Percentiles rank a stretch among this genome's conserved stretches.
Evolutionary conservation across 2,888 invertebrate genomes (phyloP).

Genomic region (Heliconius hortense): DNA sequence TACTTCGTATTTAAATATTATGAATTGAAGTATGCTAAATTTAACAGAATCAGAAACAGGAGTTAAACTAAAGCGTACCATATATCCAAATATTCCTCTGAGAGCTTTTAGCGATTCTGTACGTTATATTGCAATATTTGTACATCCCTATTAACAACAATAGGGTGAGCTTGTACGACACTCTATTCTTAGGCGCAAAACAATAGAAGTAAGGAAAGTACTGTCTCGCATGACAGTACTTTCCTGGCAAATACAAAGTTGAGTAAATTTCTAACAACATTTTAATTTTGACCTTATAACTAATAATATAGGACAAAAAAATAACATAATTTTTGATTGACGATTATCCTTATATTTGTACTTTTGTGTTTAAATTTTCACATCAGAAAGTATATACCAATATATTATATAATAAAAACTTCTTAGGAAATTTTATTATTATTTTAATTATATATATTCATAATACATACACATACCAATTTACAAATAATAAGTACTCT

Average conservation of each 20-base stretch:
- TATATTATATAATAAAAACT: not conserved
- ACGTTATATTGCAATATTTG: slow-evolving; percentile 5
- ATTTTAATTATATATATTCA: no score
- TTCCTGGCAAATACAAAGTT: not conserved
- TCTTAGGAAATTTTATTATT: no score
- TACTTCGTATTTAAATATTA: not conserved
- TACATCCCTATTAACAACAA: not conserved
- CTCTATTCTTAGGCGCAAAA: not conserved
- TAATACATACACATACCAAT: no score
- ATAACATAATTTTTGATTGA: not conserved
- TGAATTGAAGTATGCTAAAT: not conserved
- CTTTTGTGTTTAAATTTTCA: not conserved
- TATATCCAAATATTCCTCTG: not conserved
- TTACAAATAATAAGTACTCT: no score
- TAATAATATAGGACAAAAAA: not conserved
- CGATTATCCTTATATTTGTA: not conserved
- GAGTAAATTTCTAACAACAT: not conserved
- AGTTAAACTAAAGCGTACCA: not conserved
- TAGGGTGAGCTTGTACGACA: slow-evolving; percentile 1
- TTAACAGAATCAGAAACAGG: not conserved
- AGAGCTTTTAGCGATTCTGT: slow-evolving; percentile 1
- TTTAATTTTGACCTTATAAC: not conserved
- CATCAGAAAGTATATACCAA: not conserved
- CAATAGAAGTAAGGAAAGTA: slow-evolving; percentile 4
- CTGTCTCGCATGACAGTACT: not conserved